A percentile compares a stretch with the other conserved stretches of the same genome.
Evolutionary conservation across 1,140 invertebrate species (phyloP).

Genomic region (Drosophila funebris): DNA sequence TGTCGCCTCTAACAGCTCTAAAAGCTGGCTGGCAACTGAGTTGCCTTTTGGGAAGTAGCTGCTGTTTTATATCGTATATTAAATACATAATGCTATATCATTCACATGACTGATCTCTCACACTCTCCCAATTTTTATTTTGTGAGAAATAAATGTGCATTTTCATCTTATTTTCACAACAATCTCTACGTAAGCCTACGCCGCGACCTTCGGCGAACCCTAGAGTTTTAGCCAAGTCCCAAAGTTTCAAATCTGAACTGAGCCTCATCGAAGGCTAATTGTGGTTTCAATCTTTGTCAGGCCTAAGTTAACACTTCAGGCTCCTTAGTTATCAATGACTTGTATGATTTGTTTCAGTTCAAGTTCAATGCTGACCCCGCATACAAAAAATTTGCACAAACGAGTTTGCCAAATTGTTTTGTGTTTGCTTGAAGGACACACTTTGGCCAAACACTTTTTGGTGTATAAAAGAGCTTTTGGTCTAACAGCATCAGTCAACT

Average conservation of each 20-base stretch:
- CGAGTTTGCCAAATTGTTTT: slow-evolving; percentile 54
- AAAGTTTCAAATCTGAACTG: background rate
- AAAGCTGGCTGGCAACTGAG: slow-evolving; percentile 2
- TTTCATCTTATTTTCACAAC: slow-evolving; percentile 55
- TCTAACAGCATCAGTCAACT: slow-evolving; percentile 62
- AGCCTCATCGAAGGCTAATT: slow-evolving; percentile 22
- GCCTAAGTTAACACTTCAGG: background rate
- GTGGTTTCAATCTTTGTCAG: background rate
- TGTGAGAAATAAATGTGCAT: slow-evolving; percentile 56
- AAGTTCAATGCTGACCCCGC: slow-evolving; percentile 62
- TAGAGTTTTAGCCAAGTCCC: background rate
- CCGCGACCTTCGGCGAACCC: background rate
- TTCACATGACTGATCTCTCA: background rate
- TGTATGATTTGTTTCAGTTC: slow-evolving; percentile 39
- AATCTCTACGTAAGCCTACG: no score
- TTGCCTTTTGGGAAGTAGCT: background rate
- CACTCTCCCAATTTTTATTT: background rate
- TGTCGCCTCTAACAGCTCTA: slow-evolving; percentile 53
- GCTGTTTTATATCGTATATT: slow-evolving; percentile 32
- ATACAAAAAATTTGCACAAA: slow-evolving; percentile 35
- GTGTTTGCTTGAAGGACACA: slow-evolving; percentile 64
- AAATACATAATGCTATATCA: background rate
- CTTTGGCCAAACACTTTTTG: slow-evolving; percentile 39
- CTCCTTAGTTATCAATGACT: background rate
- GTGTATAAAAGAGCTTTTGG: slow-evolving; percentile 51